A percentile compares a stretch with the other conserved stretches of the same genome.
These are phyloP conservation scores for Hydrozoanthus tunicans DNA, from an alignment of 64 coral and sea anemone genomes.

Conservation along the genomic window DNA sequence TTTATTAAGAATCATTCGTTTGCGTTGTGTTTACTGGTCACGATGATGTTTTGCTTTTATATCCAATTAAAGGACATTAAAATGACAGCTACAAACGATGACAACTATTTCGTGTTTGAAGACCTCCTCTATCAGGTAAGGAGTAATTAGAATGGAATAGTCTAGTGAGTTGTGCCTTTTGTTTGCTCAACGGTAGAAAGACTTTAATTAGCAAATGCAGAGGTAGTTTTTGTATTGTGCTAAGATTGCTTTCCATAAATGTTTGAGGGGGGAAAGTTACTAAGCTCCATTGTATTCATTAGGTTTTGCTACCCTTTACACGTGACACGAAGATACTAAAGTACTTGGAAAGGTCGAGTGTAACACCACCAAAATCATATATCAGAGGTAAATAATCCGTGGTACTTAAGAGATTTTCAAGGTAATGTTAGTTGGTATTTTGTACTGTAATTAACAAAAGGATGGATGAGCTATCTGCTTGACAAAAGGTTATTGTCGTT, in stretches of 20 bases:
- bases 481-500: no score
- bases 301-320: slow-evolving; percentile 92
- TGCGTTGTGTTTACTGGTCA: neutral
- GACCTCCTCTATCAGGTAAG: slow-evolving; percentile 94
- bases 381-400: slow-evolving; percentile 73
- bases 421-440: no score
- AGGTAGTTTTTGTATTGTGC: neutral
- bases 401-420: no score
- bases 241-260: neutral
- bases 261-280: no score
- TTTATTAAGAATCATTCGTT: neutral
- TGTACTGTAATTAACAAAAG: no score
- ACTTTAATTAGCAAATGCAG: neutral
- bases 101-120: slow-evolving; percentile 99
- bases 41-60: neutral
- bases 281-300: neutral
- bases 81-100: slow-evolving; percentile 96
- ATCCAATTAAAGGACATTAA: slow-evolving; percentile 80
- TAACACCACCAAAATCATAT: slow-evolving; percentile 88
- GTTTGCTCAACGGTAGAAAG: neutral
- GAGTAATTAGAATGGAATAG: no score
- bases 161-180: no score
- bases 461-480: no score
- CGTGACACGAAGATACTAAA: slow-evolving; percentile 82
- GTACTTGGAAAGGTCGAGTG: slow-evolving; percentile 84